Base-by-base conservation (phyloP, 2,888 invertebrate genomes). In the Cartodere bifasciata region DNA sequence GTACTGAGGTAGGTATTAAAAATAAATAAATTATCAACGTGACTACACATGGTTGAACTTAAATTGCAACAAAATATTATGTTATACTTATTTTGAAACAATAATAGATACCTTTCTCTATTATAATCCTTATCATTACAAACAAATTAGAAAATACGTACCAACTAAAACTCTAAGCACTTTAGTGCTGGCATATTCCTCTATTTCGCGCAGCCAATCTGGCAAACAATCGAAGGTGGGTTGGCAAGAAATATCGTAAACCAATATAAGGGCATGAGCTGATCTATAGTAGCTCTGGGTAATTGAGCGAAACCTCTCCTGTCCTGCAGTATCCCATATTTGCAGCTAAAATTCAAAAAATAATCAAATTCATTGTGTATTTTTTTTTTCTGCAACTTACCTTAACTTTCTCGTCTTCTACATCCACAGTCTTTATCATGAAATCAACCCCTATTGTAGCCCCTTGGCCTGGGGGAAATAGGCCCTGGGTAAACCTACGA, bases 261-360 rank as follows among this genome's bases (percentile, higher is more conserved):
- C 91, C 48, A 97, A 68, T 46, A 97, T 95, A 30, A 97, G 72
- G 7, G 95, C 95, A 62, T 97, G 94, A 1, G 95, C 97, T 38
- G 92, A 92, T 47, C 94, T 71, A 58, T 95, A 95, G 63, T 95
- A 95, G 58, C 91, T 92, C 60, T 97, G 95, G 2, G 95, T 97
- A 45, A 97, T 97, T 3, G 94, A 92, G 33, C 97, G 75, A 61
- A 97, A 97, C 44, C 86, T 66, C 59, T 95, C 95, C 60, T 95
- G 95, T 1, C 95, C 95, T 2, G 95, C 95, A 7, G 95, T 95
- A 55, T 95, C 95, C 95, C 97, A 97, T 56, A 97, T 95, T 76
- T 97, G 95, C 35, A 97, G 68, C 90, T 92, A 52, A 38, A 65
- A 60, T 31, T 12, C n/a, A n/a, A n/a, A n/a, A 3, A 13, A 30